Evolutionary conservation across 2,888 invertebrate species (phyloP).

Genomic region (Phortica magna): DNA sequence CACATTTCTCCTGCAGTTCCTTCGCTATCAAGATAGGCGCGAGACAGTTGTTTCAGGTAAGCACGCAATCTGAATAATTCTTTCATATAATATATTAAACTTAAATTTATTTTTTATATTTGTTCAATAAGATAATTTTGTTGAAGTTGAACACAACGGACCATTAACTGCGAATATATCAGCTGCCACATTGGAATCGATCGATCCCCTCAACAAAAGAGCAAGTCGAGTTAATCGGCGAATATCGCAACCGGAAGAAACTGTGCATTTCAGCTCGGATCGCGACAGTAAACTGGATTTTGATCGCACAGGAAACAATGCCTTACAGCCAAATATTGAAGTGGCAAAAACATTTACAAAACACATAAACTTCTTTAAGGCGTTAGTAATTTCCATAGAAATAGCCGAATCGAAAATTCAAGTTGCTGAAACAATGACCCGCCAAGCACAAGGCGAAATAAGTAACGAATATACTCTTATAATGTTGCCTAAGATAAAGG

Average conservation of each 20-base stretch:
- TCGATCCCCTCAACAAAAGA: slow-evolving; percentile 45
- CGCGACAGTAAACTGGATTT: slow-evolving; percentile 69
- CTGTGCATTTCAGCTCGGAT: slow-evolving; percentile 77
- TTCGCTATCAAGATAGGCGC: slow-evolving; percentile 58
- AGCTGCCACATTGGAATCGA: slow-evolving; percentile 37
- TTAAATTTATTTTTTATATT: not conserved
- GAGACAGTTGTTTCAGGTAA: slow-evolving; percentile 46
- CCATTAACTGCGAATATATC: not conserved
- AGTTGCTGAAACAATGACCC: slow-evolving; percentile 56
- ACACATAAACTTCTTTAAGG: slow-evolving; percentile 29
- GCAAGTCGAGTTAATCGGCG: slow-evolving; percentile 62
- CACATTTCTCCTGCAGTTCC: slow-evolving; percentile 66
- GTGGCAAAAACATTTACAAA: not conserved
- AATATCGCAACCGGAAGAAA: slow-evolving; percentile 74
- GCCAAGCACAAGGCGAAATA: slow-evolving; percentile 30
- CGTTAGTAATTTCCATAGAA: slow-evolving; percentile 57
- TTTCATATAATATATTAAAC: not conserved
- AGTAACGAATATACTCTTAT: slow-evolving; percentile 59
- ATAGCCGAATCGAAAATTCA: slow-evolving; percentile 59
- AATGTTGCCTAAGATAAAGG: slow-evolving; percentile 59
- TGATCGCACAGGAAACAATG: slow-evolving; percentile 7
- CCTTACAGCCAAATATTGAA: slow-evolving; percentile 16
- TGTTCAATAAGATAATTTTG: not conserved
- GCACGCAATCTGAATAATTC: not conserved
- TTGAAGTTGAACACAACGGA: not conserved